Percentiles rank a stretch among this genome's conserved stretches.
Evolutionary conservation across 2,113 vertebrate species (phyloP).

Genomic region (cat (Felis catus)): F.catus_Fca126_mat1.0 CM031419.1:9592001-9592500

Average conservation of each 20-base stretch:
- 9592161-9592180: conserved; percentile 98
- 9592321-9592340: not conserved
- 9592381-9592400: not conserved
- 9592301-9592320: not conserved
- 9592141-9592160: conserved; percentile 98
- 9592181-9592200: conserved; percentile 75
- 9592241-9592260: not conserved
- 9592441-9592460: not conserved
- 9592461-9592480: not conserved
- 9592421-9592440: not conserved
- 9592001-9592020: not conserved
- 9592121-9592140: conserved; percentile 99
- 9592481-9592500: not conserved
- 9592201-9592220: not conserved
- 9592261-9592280: not conserved
- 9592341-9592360: not conserved
- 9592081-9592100: too few species aligned
- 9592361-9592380: not conserved
- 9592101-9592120: conserved; percentile 73
- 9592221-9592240: not conserved
- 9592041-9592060: too few species aligned
- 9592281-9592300: not conserved
- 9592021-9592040: too few species aligned
- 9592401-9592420: not conserved
- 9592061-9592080: too few species aligned